These are phyloP conservation scores for Salmo trutta DNA, from an alignment of 2,797 vertebrate species.

Conservation along the genomic window DNA sequence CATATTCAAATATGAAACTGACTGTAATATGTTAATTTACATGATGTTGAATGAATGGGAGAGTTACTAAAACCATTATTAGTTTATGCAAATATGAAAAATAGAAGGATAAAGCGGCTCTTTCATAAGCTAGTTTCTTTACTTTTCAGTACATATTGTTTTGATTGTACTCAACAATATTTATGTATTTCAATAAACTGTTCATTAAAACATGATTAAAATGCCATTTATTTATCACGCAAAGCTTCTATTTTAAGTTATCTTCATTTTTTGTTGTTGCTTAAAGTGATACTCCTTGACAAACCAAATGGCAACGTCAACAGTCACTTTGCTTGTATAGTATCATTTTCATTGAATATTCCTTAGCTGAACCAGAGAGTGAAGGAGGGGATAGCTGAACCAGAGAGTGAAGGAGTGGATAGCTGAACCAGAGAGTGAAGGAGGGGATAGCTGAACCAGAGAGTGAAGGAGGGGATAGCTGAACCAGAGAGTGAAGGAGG, in stretches of 20 bases:
- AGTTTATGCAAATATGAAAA: slow-evolving; percentile 80
- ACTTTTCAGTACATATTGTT: slow-evolving; percentile 78
- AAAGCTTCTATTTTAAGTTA: background rate
- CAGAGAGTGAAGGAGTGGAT: too few species aligned
- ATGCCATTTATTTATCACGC: background rate
- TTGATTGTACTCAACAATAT: slow-evolving; percentile 88
- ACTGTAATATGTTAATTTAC: slow-evolving; percentile 72
- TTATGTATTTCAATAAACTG: slow-evolving; percentile 90
- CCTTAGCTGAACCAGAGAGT: background rate
- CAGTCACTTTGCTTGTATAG: too few species aligned
- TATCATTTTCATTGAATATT: too few species aligned
- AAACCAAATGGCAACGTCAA: background rate
- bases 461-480: too few species aligned
- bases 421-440: too few species aligned
- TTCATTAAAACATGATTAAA: slow-evolving; percentile 84
- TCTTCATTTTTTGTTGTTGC: background rate
- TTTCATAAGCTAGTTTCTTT: slow-evolving; percentile 61
- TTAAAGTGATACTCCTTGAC: background rate
- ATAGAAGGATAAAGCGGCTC: slow-evolving; percentile 41
- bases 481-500: too few species aligned
- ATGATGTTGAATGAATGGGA: slow-evolving; percentile 70
- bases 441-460: too few species aligned
- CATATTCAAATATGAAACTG: slow-evolving; percentile 70
- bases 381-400: background rate
- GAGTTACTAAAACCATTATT: slow-evolving; percentile 76